Conservation (phyloP, 2,113 vertebrate genomes). For the Muntiacus reevesi region DNA sequence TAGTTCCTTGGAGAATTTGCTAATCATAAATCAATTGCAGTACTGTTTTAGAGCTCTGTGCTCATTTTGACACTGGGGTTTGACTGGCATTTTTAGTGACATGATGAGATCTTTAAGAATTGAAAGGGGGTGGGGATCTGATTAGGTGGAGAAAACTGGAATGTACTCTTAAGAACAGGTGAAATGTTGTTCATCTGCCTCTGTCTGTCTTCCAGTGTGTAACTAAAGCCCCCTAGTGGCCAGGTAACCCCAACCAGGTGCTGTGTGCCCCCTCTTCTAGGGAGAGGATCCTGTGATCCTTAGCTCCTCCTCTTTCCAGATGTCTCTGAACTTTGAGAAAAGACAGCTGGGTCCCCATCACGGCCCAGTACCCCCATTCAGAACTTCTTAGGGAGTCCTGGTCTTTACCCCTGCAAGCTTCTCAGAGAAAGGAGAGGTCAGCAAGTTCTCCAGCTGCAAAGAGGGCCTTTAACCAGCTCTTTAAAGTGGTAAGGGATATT, state of each 20-base stretch:
- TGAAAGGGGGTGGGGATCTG: too few relatives aligned
- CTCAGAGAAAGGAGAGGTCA: not conserved
- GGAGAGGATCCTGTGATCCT: not conserved
- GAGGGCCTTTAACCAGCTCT: not conserved
- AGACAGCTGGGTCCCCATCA: not conserved
- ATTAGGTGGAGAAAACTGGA: not conserved
- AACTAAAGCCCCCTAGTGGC: slow-evolving; percentile 63
- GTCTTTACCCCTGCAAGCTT: not conserved
- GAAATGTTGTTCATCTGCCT: not conserved
- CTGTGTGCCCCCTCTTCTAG: not conserved
- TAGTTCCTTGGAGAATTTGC: slow-evolving; percentile 16
- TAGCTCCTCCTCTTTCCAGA: not conserved
- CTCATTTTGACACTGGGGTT: not conserved
- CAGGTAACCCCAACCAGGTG: slow-evolving; percentile 52
- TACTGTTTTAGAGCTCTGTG: not conserved
- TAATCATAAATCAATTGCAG: not conserved
- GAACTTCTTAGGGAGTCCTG: not conserved
- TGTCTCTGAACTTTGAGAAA: not conserved
- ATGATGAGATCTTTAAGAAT: not conserved
- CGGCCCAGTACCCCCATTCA: not conserved
- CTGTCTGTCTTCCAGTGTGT: slow-evolving; percentile 21
- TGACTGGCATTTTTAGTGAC: not conserved
- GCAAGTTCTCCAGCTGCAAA: not conserved
- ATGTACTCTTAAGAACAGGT: not conserved
- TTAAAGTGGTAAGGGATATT: not conserved